Evolutionary conservation across 2,113 vertebrate genomes (phyloP), one percentile per base, ranked within the genome.

Genomic region (Notothenia rossii): DNA sequence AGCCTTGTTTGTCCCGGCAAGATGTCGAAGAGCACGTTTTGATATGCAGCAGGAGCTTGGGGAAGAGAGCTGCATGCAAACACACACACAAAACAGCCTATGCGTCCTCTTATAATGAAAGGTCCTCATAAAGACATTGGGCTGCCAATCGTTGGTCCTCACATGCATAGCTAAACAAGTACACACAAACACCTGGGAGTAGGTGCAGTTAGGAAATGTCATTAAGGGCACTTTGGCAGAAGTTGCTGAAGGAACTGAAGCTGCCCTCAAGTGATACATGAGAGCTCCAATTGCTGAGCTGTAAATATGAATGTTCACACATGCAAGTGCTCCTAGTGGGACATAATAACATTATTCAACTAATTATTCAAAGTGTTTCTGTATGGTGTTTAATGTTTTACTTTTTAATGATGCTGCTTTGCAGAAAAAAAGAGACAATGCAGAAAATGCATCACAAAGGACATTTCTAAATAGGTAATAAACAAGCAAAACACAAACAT

Each of bases 1-100:
- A 76, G 72, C 55, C 65, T 54, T 10, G 76, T 83, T 86, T 29
- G 61, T 49, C 68, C 14, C 1, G 9, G 36, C 22, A 11, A n/a
- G 36, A 68, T 75, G 58, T 25, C 13, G 60, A 54, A 60, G 14
- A 66, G 55, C 22, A 22, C 7, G 43, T 58, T 66, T 85, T 36
- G 49, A 66, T 72, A 33, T 77, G 74, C 55, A 50, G 46, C 65
- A 54, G 22, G 6, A 63, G 62, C 66, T 51, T 36, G 2, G 14
- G 5, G 48, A 53, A 15, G 17, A 48, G 25, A 40, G 48, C 40
- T 54, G 18, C 60, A 75, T 12, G 17, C 18, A 66, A 36, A 73
- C 33, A 56, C 75, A 58, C 2, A n/a, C 51, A 45, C 33, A 60
- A 7, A 53, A 10, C 14, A 61, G 56, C n/a, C 17, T 3, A 3